Conservation (phyloP, 2,797 vertebrate genomes). For the Chloroceryle amazona region DNA sequence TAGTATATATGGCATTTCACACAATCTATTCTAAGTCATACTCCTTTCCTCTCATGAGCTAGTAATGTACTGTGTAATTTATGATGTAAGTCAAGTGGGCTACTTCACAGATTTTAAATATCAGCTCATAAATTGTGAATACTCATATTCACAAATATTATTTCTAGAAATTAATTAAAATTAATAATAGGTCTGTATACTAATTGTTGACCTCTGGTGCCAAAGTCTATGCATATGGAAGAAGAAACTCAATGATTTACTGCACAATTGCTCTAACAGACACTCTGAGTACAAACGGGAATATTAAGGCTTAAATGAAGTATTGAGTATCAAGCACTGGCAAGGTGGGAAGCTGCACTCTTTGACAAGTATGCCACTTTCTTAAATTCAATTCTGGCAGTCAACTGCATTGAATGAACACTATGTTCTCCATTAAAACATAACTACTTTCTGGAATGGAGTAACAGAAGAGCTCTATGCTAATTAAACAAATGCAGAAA, state of each 20-base stretch:
- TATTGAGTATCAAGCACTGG: not conserved
- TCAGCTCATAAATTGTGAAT: slow-evolving; percentile 33
- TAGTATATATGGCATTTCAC: slow-evolving; percentile 9
- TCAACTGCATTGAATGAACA: slow-evolving; percentile 24
- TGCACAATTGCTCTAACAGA: not conserved
- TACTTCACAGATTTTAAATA: slow-evolving; percentile 26
- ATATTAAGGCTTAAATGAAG: not conserved
- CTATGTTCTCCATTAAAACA: slow-evolving; percentile 45
- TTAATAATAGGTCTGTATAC: slow-evolving; percentile 11
- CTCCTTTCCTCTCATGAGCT: not conserved
- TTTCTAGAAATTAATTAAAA: slow-evolving; percentile 42
- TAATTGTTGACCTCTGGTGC: slow-evolving; percentile 21
- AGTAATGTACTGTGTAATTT: slow-evolving; percentile 34
- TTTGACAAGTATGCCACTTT: not conserved
- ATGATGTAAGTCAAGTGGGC: slow-evolving; percentile 15
- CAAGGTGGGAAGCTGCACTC: not conserved
- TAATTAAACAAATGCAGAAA: slow-evolving; percentile 47
- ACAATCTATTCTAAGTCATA: slow-evolving; percentile 28
- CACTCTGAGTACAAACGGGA: not conserved
- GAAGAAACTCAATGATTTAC: not conserved
- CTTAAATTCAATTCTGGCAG: slow-evolving; percentile 11
- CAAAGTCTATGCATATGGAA: not conserved
- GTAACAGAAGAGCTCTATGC: not conserved
- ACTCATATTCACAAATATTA: slow-evolving; percentile 38
- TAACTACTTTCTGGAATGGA: not conserved